phyloP scores from a whole-genome alignment of 1,140 invertebrate genomes.

The Caligus rogercresseyi region DNA sequence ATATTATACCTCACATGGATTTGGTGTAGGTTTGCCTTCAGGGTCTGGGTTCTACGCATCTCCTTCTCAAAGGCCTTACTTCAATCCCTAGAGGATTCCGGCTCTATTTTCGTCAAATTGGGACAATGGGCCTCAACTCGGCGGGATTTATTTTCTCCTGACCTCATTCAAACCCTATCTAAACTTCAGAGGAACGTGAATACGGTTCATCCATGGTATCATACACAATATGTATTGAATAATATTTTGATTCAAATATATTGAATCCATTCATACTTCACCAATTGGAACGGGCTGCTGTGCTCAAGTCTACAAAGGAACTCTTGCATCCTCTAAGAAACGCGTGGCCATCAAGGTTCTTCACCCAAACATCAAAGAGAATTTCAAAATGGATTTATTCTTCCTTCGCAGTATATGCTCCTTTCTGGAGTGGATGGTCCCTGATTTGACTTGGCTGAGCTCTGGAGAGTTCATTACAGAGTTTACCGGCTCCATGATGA shows the following conservation, averaged over 20 bases:
- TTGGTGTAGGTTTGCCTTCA: neutral
- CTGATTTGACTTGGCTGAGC: constrained; percentile 32
- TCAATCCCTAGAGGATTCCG: constrained; percentile 30
- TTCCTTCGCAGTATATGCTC: constrained; percentile 30
- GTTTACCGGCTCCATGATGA: constrained; percentile 33
- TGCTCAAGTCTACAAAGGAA: constrained; percentile 31
- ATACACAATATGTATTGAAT: constrained; percentile 28
- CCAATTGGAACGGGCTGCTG: constrained; percentile 37
- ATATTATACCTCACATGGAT: too few species aligned
- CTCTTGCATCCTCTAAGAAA: constrained; percentile 22
- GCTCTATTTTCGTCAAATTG: constrained; percentile 35
- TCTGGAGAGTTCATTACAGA: constrained; percentile 34
- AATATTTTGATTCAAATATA: constrained; percentile 29
- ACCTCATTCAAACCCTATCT: constrained; percentile 29
- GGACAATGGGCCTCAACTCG: constrained; percentile 35
- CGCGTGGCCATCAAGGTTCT: constrained; percentile 32
- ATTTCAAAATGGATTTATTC: constrained; percentile 30
- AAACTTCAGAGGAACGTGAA: constrained; percentile 29
- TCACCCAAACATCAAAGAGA: constrained; percentile 31
- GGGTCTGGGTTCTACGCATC: neutral
- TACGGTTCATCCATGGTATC: constrained; percentile 30
- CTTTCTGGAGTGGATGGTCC: constrained; percentile 27
- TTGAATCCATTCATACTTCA: constrained; percentile 29
- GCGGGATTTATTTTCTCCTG: constrained; percentile 32
- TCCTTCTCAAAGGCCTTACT: neutral